phyloP scores from a whole-genome alignment of 2,888 invertebrate genomes.

The Machimus rusticus region DNA sequence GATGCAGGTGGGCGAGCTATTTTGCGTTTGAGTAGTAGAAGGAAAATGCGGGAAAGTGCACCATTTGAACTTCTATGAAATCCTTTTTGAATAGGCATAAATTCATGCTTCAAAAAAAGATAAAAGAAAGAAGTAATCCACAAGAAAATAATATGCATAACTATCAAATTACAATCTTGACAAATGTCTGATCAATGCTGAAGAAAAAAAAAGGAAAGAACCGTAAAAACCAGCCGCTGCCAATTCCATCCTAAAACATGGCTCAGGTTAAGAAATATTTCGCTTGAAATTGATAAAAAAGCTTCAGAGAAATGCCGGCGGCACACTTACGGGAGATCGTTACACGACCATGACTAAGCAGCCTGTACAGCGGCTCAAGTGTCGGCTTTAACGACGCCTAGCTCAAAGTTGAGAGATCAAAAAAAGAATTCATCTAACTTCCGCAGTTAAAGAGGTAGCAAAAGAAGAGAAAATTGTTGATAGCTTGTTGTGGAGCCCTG shows the following conservation, averaged over 20 bases:
- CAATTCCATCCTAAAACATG: background rate
- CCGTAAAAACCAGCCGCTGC: background rate
- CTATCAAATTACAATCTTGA: background rate
- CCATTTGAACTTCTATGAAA: too few species aligned
- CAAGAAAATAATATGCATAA: background rate
- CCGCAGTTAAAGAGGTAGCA: background rate
- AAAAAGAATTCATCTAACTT: background rate
- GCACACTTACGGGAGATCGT: slow-evolving; percentile 32
- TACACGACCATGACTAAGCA: background rate
- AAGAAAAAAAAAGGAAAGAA: background rate
- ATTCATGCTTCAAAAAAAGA: background rate
- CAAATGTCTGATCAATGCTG: background rate
- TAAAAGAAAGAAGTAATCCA: background rate
- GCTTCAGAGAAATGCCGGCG: slow-evolving; percentile 31
- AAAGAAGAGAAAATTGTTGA: background rate
- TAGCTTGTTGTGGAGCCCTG: background rate
- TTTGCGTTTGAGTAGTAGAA: too few species aligned
- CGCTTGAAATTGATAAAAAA: background rate
- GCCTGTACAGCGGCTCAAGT: background rate
- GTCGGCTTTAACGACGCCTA: slow-evolving; percentile 23
- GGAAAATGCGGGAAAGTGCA: too few species aligned
- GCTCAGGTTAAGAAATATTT: background rate
- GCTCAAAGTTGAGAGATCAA: background rate
- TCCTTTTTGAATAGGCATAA: too few species aligned
- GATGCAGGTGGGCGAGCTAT: too few species aligned